Conservation (phyloP, 2,113 vertebrate genomes). For the Sphyrna mokarran region DNA sequence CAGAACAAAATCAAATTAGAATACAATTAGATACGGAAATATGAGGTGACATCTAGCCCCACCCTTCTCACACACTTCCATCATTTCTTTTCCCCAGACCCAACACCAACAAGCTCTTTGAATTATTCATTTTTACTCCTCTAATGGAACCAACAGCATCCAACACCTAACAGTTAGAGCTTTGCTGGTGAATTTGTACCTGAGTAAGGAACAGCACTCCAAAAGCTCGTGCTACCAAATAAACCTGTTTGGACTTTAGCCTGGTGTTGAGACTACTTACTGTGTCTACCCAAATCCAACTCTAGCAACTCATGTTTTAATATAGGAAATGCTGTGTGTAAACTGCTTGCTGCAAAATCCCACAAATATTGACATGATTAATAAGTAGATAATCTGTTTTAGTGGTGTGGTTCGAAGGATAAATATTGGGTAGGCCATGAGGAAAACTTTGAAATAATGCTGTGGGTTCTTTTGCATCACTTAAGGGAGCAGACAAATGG, state of each 20-base stretch:
- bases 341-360: neutral
- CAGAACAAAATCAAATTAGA: slow-evolving; percentile 40
- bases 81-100: neutral
- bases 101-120: neutral
- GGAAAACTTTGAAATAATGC: neutral
- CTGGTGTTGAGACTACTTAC: too few species aligned
- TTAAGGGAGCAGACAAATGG: neutral
- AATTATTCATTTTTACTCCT: neutral
- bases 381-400: neutral
- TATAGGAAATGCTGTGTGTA: neutral
- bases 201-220: too few species aligned
- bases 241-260: too few species aligned
- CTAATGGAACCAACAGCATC: neutral
- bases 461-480: neutral
- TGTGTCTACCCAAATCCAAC: too few species aligned
- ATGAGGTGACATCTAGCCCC: neutral
- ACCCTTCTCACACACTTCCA: neutral
- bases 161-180: neutral
- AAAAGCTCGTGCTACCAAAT: too few species aligned
- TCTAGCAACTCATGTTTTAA: neutral
- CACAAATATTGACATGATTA: neutral
- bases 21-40: neutral
- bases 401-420: neutral
- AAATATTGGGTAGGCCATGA: neutral
- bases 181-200: neutral